Base-by-base conservation (phyloP, 2,113 vertebrate genomes). In the Dasyprocta punctata region DNA sequence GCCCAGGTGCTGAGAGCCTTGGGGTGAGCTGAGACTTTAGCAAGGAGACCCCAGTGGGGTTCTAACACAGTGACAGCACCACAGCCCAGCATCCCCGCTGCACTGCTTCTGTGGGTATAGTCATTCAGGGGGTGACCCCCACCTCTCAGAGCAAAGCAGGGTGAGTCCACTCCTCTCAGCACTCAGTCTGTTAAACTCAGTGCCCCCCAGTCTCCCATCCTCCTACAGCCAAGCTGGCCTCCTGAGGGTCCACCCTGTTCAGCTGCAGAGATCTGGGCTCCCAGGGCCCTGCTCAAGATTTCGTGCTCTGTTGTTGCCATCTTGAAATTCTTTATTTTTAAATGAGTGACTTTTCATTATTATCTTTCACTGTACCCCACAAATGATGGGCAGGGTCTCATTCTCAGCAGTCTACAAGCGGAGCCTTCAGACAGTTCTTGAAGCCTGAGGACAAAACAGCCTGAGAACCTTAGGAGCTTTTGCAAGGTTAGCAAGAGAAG, bases 181-280 rank as follows among this genome's bases (percentile, higher is more conserved):
- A 69, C 26, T 49, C 36, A 73, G 14, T n/a, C 65, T 52, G 17
- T 71, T 52, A 73, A 61, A 63, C 36, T 65, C 49, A 52, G 2
- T 14, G 12, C 0, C 4, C 36, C 19, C 7, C 3, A 1, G 6
- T 38, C 67, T 22, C 47, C 4, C 16, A 33, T 61, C 33, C 75
- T 73, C 33, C 41, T 41, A 2, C 0, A 49, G 16, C 33, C 36
- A 22, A 11, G 58, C 19, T 20, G 38, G 36, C 47, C 49, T 56
- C n/a, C 4, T 0, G 5, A 17, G 22, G 1, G 8, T 2, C 33
- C 6, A 36, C 30, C 17, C 11, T 30, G 0, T 2, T 10, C 1
- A 36, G 22, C 11, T 14, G 5, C 71, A 16, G 0, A 17, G 36
- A 11, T 54, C 49, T 6, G 2, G 3, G 3, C 14, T 56, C 10